These are phyloP conservation scores for Neodiprion fabricii DNA, from an alignment of 1,140 invertebrate genomes.

Conservation along the genomic window DNA sequence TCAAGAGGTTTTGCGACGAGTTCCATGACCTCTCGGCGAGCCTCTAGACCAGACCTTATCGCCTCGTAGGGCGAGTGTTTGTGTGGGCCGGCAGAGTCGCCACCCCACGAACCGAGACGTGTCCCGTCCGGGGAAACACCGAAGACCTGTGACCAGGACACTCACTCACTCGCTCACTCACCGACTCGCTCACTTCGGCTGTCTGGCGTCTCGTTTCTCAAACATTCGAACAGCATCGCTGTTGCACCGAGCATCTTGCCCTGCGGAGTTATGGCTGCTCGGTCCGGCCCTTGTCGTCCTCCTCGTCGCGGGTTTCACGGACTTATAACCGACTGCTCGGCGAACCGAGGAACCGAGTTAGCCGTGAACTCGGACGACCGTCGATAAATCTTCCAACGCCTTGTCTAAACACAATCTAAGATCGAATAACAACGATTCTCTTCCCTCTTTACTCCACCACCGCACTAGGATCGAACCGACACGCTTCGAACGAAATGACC, in stretches of 20 bases:
- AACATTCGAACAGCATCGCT: not conserved
- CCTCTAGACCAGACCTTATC: not conserved
- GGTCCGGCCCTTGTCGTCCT: too few species aligned
- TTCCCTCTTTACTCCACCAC: constrained; percentile 16
- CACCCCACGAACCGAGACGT: not conserved
- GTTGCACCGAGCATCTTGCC: not conserved
- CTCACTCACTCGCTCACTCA: too few species aligned
- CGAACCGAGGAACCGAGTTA: not conserved
- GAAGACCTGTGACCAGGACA: not conserved
- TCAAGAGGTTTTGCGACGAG: constrained; percentile 1
- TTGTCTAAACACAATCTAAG: constrained; percentile 46
- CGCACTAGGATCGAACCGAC: constrained; percentile 25
- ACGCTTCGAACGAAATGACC: constrained; percentile 19
- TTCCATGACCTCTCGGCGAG: not conserved
- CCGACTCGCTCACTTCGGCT: not conserved
- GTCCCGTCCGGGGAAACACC: not conserved
- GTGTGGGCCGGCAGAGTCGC: not conserved
- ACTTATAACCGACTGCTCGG: not conserved
- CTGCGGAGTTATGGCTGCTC: too few species aligned
- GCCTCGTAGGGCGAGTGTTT: not conserved
- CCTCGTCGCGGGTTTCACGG: too few species aligned
- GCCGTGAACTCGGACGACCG: constrained; percentile 16
- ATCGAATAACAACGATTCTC: constrained; percentile 31
- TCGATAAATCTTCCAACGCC: constrained; percentile 45
- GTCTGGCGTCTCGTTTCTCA: not conserved